A percentile compares a stretch with the other conserved stretches of the same genome.
Conservation (phyloP, 2,888 invertebrate genomes). For the Drosophila neonasuta region DNA sequence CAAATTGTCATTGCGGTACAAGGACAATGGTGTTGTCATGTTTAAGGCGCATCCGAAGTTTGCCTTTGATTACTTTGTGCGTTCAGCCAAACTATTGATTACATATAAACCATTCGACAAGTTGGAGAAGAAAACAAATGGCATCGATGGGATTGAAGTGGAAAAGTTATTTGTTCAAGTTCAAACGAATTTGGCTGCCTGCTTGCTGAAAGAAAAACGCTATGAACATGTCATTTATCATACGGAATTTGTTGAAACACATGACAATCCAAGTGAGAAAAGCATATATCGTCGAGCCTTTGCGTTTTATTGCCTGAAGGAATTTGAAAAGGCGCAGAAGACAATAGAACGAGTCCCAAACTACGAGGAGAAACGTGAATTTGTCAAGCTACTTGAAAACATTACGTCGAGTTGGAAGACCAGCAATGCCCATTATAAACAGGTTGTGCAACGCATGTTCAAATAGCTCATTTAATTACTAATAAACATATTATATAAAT, state of each 20-base stretch:
- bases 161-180: constrained; percentile 86
- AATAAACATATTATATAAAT: constrained; percentile 1
- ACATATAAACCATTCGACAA: constrained; percentile 84
- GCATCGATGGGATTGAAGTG: constrained; percentile 82
- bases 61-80: constrained; percentile 89
- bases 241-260: constrained; percentile 83
- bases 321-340: constrained; percentile 86
- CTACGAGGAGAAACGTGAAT: constrained; percentile 86
- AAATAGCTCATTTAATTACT: constrained; percentile 38
- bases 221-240: constrained; percentile 87
- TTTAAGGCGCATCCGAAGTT: constrained; percentile 86
- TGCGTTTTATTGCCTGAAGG: constrained; percentile 84
- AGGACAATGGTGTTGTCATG: constrained; percentile 84
- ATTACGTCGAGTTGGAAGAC: constrained; percentile 84
- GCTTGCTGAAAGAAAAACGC: constrained; percentile 87
- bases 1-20: constrained; percentile 82
- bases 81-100: constrained; percentile 88
- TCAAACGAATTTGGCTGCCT: constrained; percentile 92
- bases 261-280: constrained; percentile 81
- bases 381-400: constrained; percentile 85
- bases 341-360: constrained; percentile 83
- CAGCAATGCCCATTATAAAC: constrained; percentile 84
- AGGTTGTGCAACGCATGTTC: constrained; percentile 84
- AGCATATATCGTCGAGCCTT: constrained; percentile 83
- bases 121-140: constrained; percentile 82